Percentiles rank a stretch among this genome's conserved stretches.
phyloP scores from a whole-genome alignment of 2,797 vertebrate species.

The Myiothlypis coronata region DNA sequence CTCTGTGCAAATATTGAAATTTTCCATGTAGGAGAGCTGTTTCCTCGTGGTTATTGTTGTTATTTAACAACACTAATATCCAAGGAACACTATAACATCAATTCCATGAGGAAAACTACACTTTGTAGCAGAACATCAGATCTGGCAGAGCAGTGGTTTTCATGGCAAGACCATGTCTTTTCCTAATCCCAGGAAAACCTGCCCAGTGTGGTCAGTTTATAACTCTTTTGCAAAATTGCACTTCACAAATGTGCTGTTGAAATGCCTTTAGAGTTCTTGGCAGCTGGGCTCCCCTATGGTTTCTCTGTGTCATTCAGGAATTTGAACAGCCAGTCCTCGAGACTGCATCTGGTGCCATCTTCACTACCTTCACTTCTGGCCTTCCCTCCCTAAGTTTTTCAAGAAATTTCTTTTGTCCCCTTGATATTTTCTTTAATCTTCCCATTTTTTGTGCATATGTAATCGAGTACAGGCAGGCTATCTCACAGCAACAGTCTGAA shows the following conservation, averaged over 20 bases:
- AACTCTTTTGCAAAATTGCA: constrained; percentile 48
- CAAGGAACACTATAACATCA: constrained; percentile 36
- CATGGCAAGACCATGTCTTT: not conserved
- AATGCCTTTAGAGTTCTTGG: constrained; percentile 35
- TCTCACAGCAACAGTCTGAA: constrained; percentile 2
- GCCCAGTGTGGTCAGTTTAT: constrained; percentile 39
- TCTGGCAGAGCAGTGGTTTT: constrained; percentile 12
- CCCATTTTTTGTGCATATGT: not conserved
- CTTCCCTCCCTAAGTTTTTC: not conserved
- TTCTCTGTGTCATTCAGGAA: not conserved
- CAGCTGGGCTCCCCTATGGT: not conserved
- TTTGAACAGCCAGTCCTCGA: not conserved
- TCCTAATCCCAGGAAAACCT: constrained; percentile 37
- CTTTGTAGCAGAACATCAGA: constrained; percentile 2
- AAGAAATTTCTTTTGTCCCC: not conserved
- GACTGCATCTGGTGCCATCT: not conserved
- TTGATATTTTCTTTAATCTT: not conserved
- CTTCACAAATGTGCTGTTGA: constrained; percentile 48
- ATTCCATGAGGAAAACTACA: constrained; percentile 3
- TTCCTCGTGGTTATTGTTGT: constrained; percentile 4
- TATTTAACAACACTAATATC: constrained; percentile 44
- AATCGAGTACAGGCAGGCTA: not conserved
- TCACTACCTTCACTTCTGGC: not conserved
- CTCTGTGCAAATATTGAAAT: not conserved
- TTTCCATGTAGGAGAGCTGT: constrained; percentile 29